Evolutionary conservation across 2,797 vertebrate species (phyloP).

Genomic region (Gymnodraco acuticeps): DNA sequence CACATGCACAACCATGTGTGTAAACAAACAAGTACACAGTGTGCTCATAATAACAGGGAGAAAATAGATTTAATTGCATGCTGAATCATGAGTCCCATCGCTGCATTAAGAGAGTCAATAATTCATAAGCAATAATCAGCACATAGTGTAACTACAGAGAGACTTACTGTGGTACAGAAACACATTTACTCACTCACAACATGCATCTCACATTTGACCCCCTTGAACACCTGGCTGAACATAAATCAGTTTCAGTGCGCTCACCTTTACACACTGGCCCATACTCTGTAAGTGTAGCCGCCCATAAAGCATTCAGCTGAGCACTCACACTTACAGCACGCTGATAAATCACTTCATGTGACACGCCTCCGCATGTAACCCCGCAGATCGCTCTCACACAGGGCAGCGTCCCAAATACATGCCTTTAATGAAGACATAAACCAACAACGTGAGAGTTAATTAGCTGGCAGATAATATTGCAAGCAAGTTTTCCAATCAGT

Average conservation of each 20-base stretch:
- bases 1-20: slow-evolving; percentile 22
- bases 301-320: slow-evolving; percentile 73
- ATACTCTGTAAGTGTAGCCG: slow-evolving; percentile 64
- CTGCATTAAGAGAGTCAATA: slow-evolving; percentile 42
- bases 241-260: slow-evolving; percentile 55
- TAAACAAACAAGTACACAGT: slow-evolving; percentile 44
- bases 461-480: neutral
- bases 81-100: slow-evolving; percentile 44
- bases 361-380: slow-evolving; percentile 48
- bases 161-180: slow-evolving; percentile 18
- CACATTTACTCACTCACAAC: slow-evolving; percentile 43
- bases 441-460: slow-evolving; percentile 5
- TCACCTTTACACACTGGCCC: slow-evolving; percentile 64
- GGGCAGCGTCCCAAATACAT: neutral
- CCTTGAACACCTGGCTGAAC: slow-evolving; percentile 39
- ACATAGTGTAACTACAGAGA: slow-evolving; percentile 36
- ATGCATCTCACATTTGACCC: slow-evolving; percentile 56
- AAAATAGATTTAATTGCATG: slow-evolving; percentile 36
- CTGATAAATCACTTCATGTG: slow-evolving; percentile 64
- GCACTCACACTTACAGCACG: slow-evolving; percentile 40
- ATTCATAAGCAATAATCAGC: slow-evolving; percentile 46
- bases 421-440: neutral
- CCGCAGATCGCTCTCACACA: slow-evolving; percentile 42
- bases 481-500: neutral
- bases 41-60: slow-evolving; percentile 1